Evolutionary conservation across 2,888 invertebrate genomes (phyloP).

Genomic region (Thyatira batis): DNA sequence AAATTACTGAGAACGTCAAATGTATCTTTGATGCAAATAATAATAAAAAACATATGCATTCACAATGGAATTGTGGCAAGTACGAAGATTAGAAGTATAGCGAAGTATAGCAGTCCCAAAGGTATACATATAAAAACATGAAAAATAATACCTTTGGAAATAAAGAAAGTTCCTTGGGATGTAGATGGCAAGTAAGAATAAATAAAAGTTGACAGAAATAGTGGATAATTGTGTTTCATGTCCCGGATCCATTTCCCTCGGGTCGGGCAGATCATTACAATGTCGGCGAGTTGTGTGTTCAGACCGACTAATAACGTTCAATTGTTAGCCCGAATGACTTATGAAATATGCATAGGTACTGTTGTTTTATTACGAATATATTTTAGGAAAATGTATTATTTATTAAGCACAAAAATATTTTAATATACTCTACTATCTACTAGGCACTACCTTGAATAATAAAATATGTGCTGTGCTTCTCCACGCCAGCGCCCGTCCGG

Average conservation of each 20-base stretch:
- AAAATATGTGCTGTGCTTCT: too few relatives aligned
- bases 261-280: conserved; percentile 46
- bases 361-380: neutral
- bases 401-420: too few relatives aligned
- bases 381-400: neutral
- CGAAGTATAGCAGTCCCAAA: neutral
- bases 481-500: too few relatives aligned
- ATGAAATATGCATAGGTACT: conserved; percentile 7
- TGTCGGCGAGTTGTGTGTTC: conserved; percentile 36
- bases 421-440: too few relatives aligned
- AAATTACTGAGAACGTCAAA: too few relatives aligned
- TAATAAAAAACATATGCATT: too few relatives aligned
- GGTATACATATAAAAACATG: neutral
- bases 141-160: neutral
- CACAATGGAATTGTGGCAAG: too few relatives aligned
- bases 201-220: conserved; percentile 58
- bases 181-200: conserved; percentile 27
- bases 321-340: conserved; percentile 16
- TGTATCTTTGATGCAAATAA: too few relatives aligned
- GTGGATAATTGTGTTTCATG: conserved; percentile 61
- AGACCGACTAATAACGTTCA: conserved; percentile 39
- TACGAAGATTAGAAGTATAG: too few relatives aligned
- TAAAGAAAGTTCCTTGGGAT: conserved; percentile 19
- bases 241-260: conserved; percentile 49
- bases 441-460: too few relatives aligned